Evolutionary conservation across 2,797 vertebrate species (phyloP).

Genomic region (Tapirus indicus): DNA sequence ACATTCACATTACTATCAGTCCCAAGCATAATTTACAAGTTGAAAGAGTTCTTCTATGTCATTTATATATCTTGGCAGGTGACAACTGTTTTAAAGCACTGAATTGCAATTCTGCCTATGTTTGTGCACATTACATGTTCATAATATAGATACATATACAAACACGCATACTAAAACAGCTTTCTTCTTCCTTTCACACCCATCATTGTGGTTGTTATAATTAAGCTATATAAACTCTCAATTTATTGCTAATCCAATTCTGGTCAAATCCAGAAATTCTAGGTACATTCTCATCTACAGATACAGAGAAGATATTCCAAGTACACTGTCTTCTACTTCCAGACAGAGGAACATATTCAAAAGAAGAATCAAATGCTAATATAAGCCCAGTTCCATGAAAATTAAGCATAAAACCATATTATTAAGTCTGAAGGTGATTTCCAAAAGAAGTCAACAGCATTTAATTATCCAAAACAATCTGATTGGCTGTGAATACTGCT

Average conservation of each 20-base stretch:
- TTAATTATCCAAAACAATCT: conserved; percentile 37
- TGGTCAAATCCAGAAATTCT: neutral
- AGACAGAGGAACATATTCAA: neutral
- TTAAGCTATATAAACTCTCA: neutral
- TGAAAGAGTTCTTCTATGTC: conserved; percentile 20
- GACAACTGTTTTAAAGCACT: conserved; percentile 51
- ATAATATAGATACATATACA: neutral
- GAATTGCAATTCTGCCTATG: neutral
- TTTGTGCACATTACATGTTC: neutral
- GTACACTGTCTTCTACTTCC: neutral
- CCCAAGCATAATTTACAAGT: conserved; percentile 60
- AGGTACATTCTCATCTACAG: neutral
- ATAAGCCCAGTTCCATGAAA: neutral
- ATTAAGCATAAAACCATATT: neutral
- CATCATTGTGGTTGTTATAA: neutral
- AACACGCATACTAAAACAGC: neutral
- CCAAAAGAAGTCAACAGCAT: neutral
- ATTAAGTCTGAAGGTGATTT: conserved; percentile 32
- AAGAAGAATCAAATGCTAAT: conserved; percentile 7
- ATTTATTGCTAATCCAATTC: neutral
- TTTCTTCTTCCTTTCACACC: neutral
- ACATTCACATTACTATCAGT: conserved; percentile 53
- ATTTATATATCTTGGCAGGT: conserved; percentile 60
- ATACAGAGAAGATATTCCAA: neutral
- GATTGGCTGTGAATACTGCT: neutral